Evolutionary conservation across 2,113 vertebrate genomes (phyloP).

Genomic region (Vulpes lagopus): DNA sequence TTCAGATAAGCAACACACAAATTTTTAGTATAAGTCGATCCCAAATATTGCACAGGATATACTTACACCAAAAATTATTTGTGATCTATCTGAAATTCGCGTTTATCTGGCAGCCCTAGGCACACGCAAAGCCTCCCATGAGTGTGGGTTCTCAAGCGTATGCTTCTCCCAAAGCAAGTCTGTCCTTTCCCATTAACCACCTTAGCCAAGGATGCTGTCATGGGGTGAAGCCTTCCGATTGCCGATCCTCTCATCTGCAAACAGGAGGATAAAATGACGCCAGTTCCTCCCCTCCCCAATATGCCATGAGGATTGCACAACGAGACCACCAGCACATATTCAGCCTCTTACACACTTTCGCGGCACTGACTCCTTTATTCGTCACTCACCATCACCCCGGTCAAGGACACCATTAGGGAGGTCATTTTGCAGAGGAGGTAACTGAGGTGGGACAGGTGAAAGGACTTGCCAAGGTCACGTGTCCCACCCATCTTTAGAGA

Average conservation of each 20-base stretch:
- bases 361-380: fast-evolving
- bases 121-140: fast-evolving
- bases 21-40: neutral
- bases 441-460: neutral
- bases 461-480: neutral
- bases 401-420: fast-evolving
- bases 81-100: neutral
- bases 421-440: neutral
- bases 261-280: neutral
- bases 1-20: neutral
- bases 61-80: neutral
- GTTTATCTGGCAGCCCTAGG: neutral
- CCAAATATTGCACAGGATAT: neutral
- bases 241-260: neutral
- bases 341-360: neutral
- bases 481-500: neutral
- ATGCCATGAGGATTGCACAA: neutral
- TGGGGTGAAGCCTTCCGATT: neutral
- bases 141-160: neutral
- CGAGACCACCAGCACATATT: too few species aligned
- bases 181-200: neutral
- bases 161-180: neutral
- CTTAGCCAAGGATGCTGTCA: neutral
- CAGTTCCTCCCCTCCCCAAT: neutral
- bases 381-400: neutral